Conservation (phyloP, 2,888 invertebrate species). For the Lasioglossum vierecki region DNA sequence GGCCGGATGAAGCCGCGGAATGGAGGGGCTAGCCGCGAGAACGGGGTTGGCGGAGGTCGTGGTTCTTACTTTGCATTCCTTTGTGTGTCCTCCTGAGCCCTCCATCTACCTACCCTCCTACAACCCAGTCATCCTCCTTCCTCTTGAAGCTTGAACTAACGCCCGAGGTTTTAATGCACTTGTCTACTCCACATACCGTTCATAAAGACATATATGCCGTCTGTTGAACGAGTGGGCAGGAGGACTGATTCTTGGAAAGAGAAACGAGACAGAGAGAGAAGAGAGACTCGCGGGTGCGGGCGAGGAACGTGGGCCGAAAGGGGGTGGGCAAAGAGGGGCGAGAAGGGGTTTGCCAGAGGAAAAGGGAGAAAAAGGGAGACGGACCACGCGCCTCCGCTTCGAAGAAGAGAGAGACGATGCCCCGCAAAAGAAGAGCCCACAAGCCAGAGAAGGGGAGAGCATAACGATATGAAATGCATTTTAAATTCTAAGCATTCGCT, state of each 20-base stretch:
- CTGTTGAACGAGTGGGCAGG: slow-evolving; percentile 76
- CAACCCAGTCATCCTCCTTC: slow-evolving; percentile 66
- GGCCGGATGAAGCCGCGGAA: slow-evolving; percentile 41
- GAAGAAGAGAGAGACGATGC: slow-evolving; percentile 55
- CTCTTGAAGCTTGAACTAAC: slow-evolving; percentile 83
- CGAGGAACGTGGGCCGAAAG: slow-evolving; percentile 33
- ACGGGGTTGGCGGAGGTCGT: slow-evolving; percentile 66
- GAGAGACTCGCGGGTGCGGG: background rate
- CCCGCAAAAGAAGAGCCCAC: slow-evolving; percentile 56
- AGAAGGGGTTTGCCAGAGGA: slow-evolving; percentile 29
- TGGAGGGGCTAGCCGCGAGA: slow-evolving; percentile 51
- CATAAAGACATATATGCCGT: slow-evolving; percentile 82
- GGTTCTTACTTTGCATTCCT: slow-evolving; percentile 84
- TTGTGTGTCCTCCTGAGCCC: slow-evolving; percentile 80
- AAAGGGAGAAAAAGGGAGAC: slow-evolving; percentile 45
- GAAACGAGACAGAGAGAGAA: slow-evolving; percentile 50
- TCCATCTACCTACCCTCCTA: slow-evolving; percentile 67
- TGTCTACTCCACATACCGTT: slow-evolving; percentile 83
- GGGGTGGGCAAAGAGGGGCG: slow-evolving; percentile 10
- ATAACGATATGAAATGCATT: slow-evolving; percentile 76
- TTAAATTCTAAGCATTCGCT: slow-evolving; percentile 76
- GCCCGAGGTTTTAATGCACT: slow-evolving; percentile 84
- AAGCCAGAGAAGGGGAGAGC: slow-evolving; percentile 63
- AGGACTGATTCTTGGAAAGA: slow-evolving; percentile 73
- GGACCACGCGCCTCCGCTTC: slow-evolving; percentile 40